Base-by-base conservation (phyloP, 2,113 vertebrate genomes). In the Petrocephalus microphthalmus region DNA sequence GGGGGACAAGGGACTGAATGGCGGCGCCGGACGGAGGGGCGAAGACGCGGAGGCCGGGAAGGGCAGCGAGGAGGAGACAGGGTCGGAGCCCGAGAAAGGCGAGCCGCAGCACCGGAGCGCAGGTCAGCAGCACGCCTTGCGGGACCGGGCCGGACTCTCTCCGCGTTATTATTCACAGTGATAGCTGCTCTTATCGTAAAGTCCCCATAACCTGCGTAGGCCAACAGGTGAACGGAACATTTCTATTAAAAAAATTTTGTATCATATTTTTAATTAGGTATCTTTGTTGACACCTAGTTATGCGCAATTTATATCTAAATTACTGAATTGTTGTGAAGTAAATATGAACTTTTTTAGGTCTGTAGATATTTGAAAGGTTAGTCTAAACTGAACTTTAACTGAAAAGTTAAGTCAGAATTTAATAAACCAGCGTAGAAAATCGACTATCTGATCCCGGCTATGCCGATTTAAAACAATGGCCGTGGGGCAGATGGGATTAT, bases 51-150 rank as follows among this genome's bases (percentile, higher is more conserved):
- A 84, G 53, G 90, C 88, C 5, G 88, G 87, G 53, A 47, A 53
- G 20, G 84, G 87, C 87, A 87, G 90, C 89, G 88, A 60, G 86
- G 87, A 89, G 6, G 91, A 56, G 78, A 29, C 22, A 4, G 84
- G 86, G 19, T 87, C 85, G 1, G 88, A 87, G n/a, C 51, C 53
- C 11, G 88, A 88, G 83, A 56, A 42, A 1, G 90, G 81, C 53
- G 42, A 71, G 56, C 64, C 83, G 15, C 20, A n/a, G n/a, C n/a
- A 19, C 85, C 71, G 87, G 45, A 71, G 22, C 47, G 5, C 29
- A 53, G 33, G 88, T 86, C 42, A 42, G n/a, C n/a, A 74, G 33
- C 11, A 22, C 3, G 22, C 22, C 33, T 53, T 2, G 25, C n/a
- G n/a, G n/a, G 42, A 42, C 42, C 3, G 42, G 42, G 42, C 42